A percentile compares a stretch with the other conserved stretches of the same genome.
Evolutionary conservation across 2,888 invertebrate species (phyloP).

Genomic region (Rhamphomyia laevipes): DNA sequence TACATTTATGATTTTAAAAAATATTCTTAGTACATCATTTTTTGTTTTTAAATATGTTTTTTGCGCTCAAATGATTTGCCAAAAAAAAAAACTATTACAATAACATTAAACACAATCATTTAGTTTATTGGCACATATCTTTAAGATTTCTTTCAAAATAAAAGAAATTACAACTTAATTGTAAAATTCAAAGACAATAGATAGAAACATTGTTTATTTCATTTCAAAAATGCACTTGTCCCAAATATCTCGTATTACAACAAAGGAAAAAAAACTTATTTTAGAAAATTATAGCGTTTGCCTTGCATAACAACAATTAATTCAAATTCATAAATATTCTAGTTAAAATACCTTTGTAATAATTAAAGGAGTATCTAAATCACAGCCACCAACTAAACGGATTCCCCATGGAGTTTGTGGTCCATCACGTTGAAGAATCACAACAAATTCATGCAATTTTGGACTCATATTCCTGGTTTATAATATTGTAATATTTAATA

Average conservation of each 20-base stretch:
- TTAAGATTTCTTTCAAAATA: no score
- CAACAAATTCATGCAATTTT: slow-evolving; percentile 62
- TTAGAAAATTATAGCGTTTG: no score
- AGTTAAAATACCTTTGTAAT: slow-evolving; percentile 71
- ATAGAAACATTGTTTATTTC: no score
- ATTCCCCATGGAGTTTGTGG: slow-evolving; percentile 73
- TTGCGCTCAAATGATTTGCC: no score
- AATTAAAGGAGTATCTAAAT: slow-evolving; percentile 75
- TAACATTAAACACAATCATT: no score
- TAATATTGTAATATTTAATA: not conserved
- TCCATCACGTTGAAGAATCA: slow-evolving; percentile 59
- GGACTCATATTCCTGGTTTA: slow-evolving; percentile 28
- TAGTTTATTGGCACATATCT: no score
- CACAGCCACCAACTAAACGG: slow-evolving; percentile 74
- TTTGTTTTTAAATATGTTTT: no score
- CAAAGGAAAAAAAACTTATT: not conserved
- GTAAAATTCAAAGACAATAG: no score
- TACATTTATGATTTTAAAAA: no score
- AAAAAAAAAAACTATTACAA: no score
- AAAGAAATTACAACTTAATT: no score
- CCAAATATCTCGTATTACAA: slow-evolving; percentile 13
- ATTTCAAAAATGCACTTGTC: slow-evolving; percentile 7
- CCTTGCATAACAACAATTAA: not conserved
- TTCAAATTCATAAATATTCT: not conserved
- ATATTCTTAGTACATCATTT: no score